Evolutionary conservation across 1,140 invertebrate species (phyloP), one percentile per base, ranked within the genome.

Genomic region (Drusus annulatus): DNA sequence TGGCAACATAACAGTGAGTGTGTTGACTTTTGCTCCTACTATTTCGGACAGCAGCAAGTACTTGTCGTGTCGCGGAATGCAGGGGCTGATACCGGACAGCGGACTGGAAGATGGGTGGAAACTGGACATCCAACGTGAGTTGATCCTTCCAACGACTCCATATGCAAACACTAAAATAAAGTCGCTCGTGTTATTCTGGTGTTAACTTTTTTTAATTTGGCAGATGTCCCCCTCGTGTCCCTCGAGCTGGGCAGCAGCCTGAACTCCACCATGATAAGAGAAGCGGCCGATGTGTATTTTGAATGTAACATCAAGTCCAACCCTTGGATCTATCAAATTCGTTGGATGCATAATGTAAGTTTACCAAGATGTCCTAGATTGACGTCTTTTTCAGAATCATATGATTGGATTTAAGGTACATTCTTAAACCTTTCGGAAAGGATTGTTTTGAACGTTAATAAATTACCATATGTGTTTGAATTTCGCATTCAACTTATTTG

Each of bases 261-360:
- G 58, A 94, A 94, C 86, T 90, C 92, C 19, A 93, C 91, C 80
- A 90, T 91, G 76, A 93, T 94, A 81, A 89, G 91, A 81, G 93
- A 94, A 86, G 93, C 93, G 31, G 93, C 93, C 69, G 94, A 95
- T 87, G 94, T 95, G 63, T 95, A 95, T 86, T 95, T 95, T 86
- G 94, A 95, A 86, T 95, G 94, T 86, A 93, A 92, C 86, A 94
- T 95, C 84, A 93, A 93, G 86, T 92, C 94, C 3, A 94, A 94
- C 87, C 94, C 94, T 0, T 93, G 92, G 92, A 92, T 93, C 23
- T 92, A 93, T 86, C 92, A 92, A 88, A 92, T 94, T 80, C 92
- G 90, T 76, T 94, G 93, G 93, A 90, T 91, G 84, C 92, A 93
- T 84, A 93, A 93, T 85, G 93, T 94, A 89, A 94, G 93, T 92